These are phyloP conservation scores for Helogale parvula DNA, from an alignment of 2,113 vertebrate species.

Conservation along the genomic window DNA sequence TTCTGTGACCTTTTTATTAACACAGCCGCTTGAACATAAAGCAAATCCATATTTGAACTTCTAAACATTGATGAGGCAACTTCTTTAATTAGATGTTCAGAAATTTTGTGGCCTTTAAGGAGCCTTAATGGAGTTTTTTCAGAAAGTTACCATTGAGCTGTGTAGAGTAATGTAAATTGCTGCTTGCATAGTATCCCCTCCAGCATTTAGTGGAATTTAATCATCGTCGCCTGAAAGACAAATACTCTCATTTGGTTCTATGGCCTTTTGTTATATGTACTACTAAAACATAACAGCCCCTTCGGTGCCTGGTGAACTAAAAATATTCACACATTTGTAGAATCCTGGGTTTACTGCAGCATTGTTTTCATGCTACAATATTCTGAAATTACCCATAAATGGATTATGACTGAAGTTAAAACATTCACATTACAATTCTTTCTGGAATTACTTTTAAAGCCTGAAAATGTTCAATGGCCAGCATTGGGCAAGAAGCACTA, in stretches of 20 bases:
- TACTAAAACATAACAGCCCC: not conserved
- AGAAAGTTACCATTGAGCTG: not conserved
- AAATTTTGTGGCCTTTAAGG: not conserved
- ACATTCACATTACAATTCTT: not conserved
- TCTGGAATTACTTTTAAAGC: constrained; percentile 38
- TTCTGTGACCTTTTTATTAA: constrained; percentile 35
- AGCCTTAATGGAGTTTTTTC: not conserved
- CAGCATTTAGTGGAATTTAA: not conserved
- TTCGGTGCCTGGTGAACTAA: not conserved
- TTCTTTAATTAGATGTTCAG: constrained; percentile 19
- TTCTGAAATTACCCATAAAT: constrained; percentile 48
- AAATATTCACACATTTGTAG: not conserved
- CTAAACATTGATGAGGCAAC: not conserved
- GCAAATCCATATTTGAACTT: constrained; percentile 20
- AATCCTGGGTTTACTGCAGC: not conserved
- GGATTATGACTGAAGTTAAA: constrained; percentile 26
- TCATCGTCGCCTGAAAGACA: not conserved
- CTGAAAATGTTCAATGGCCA: not conserved
- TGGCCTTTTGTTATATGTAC: constrained; percentile 3
- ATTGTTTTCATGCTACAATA: not conserved
- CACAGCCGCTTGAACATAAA: not conserved
- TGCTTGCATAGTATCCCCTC: not conserved
- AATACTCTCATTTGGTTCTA: not conserved
- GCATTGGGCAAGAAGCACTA: not conserved
- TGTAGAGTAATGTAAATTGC: not conserved